phyloP scores from a whole-genome alignment of 1,140 invertebrate genomes.

The Drosophila serrata region DNA sequence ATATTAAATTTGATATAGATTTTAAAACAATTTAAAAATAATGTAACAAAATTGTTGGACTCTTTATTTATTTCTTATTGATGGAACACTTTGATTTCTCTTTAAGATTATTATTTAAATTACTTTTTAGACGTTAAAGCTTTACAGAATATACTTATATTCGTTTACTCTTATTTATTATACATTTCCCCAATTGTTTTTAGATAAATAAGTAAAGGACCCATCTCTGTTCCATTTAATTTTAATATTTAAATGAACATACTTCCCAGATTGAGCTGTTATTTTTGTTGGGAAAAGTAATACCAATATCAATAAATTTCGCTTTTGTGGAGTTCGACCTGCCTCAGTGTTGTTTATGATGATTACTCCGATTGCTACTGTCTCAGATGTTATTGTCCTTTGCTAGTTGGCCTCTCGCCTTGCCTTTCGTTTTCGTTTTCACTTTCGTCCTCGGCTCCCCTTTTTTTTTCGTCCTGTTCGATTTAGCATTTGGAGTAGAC shows the following conservation, averaged over 20 bases:
- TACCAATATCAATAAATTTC: slow-evolving; percentile 17
- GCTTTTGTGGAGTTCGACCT: slow-evolving; percentile 18
- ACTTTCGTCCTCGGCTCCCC: background rate
- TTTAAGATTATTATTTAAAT: background rate
- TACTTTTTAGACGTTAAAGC: background rate
- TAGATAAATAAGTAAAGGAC: background rate
- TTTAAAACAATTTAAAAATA: too few relatives aligned
- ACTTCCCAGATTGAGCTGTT: background rate
- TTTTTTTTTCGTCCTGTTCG: slow-evolving; percentile 20
- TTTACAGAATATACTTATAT: background rate
- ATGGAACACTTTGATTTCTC: too few relatives aligned
- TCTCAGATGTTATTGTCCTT: slow-evolving; percentile 22
- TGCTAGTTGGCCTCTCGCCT: slow-evolving; percentile 16
- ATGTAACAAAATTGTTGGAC: too few relatives aligned
- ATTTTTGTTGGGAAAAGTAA: background rate
- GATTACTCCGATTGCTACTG: slow-evolving; percentile 17
- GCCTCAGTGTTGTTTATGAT: slow-evolving; percentile 33
- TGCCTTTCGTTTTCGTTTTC: slow-evolving; percentile 5
- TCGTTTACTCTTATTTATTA: background rate
- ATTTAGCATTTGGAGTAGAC: slow-evolving; percentile 56
- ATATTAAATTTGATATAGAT: background rate
- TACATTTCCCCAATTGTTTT: background rate
- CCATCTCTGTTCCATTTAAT: background rate
- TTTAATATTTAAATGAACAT: slow-evolving; percentile 11
- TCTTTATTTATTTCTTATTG: too few relatives aligned